phyloP scores from a whole-genome alignment of 2,113 vertebrate species.

The Talpa occidentalis region DNA sequence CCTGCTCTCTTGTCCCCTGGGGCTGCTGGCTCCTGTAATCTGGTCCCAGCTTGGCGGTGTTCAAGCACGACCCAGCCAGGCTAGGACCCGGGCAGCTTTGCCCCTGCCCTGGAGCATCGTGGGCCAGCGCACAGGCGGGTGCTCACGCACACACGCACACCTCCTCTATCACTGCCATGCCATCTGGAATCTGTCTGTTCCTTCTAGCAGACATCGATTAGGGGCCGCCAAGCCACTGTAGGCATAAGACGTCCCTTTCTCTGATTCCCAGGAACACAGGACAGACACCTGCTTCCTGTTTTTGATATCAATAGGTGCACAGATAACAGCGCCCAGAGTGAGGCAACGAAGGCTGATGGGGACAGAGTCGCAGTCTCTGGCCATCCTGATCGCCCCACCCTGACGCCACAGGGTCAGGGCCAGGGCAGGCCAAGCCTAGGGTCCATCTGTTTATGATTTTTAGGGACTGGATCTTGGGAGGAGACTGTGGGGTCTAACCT shows the following conservation, averaged over 20 bases:
- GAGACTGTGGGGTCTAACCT: neutral
- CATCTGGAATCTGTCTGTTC: slow-evolving; percentile 85
- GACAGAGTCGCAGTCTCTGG: neutral
- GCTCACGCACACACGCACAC: neutral
- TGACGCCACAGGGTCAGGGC: neutral
- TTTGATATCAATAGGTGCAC: slow-evolving; percentile 57
- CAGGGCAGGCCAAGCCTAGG: neutral
- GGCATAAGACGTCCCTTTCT: slow-evolving; percentile 64
- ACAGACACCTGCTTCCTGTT: slow-evolving; percentile 69
- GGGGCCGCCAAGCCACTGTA: slow-evolving; percentile 40
- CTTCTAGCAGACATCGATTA: slow-evolving; percentile 71
- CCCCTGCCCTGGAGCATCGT: slow-evolving; percentile 31
- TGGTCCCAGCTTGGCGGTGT: neutral
- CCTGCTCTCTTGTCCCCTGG: slow-evolving; percentile 35
- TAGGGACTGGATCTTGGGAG: neutral
- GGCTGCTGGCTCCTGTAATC: slow-evolving; percentile 49
- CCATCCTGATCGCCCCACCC: neutral
- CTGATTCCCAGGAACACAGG: neutral
- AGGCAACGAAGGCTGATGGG: slow-evolving; percentile 12
- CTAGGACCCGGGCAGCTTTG: slow-evolving; percentile 43
- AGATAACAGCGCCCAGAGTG: neutral
- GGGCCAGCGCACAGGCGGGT: neutral
- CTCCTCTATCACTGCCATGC: slow-evolving; percentile 53
- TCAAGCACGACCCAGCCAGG: slow-evolving; percentile 59
- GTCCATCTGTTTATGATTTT: slow-evolving; percentile 37